Percentiles rank a stretch among this genome's conserved stretches.
Evolutionary conservation across 1,140 invertebrate genomes (phyloP).

Genomic region (Euura lappo): DNA sequence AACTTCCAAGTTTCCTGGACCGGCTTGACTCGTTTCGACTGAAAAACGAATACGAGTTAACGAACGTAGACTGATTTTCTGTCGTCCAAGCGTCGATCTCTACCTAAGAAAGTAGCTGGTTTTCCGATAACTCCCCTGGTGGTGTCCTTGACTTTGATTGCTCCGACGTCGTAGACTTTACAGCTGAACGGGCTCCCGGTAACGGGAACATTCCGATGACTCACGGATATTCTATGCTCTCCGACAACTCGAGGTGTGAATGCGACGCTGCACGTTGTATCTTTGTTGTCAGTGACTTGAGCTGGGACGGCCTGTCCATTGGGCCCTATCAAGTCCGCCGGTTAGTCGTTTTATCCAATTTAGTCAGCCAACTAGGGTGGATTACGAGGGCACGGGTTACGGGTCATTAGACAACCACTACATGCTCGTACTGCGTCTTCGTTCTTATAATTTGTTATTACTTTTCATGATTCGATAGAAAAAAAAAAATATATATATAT

Average conservation of each 20-base stretch:
- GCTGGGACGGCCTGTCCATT: constrained; percentile 86
- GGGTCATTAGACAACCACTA: constrained; percentile 14
- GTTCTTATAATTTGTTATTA: constrained; percentile 12
- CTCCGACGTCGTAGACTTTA: constrained; percentile 93
- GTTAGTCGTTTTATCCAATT: constrained; percentile 57
- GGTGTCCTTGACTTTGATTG: constrained; percentile 93
- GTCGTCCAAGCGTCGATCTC: background rate
- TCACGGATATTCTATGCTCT: constrained; percentile 89
- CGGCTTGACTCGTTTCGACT: constrained; percentile 97
- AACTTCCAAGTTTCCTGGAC: constrained; percentile 95
- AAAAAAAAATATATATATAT: background rate
- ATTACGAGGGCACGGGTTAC: constrained; percentile 25
- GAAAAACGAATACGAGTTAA: constrained; percentile 23
- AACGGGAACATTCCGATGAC: constrained; percentile 77
- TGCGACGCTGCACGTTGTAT: constrained; percentile 82
- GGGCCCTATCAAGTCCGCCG: constrained; percentile 73
- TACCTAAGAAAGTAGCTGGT: constrained; percentile 93
- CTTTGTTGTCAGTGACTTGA: constrained; percentile 80
- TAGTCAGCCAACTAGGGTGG: constrained; percentile 45
- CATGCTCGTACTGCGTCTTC: constrained; percentile 8
- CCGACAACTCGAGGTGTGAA: constrained; percentile 86
- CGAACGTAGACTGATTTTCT: constrained; percentile 13
- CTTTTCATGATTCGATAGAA: no score
- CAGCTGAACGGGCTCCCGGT: constrained; percentile 90
- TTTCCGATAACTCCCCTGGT: constrained; percentile 89